These are phyloP conservation scores for Pseudanteris insignis DNA, from an alignment of 2,888 invertebrate species.

Conservation along the genomic window DNA sequence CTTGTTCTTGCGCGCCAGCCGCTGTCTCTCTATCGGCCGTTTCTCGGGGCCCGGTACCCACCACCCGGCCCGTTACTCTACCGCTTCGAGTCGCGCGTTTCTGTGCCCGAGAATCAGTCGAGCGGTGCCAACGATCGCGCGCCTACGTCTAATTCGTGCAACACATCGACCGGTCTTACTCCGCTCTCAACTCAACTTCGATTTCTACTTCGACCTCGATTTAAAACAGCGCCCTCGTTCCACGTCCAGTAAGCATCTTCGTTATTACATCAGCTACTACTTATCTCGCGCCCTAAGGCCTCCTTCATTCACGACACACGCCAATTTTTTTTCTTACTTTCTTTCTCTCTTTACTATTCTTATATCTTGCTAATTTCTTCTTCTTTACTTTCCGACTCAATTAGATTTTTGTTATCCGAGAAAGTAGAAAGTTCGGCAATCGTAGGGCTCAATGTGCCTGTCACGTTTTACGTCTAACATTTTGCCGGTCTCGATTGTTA, in stretches of 20 bases:
- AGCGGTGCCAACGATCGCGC: conserved; percentile 47
- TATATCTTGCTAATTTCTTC: no score
- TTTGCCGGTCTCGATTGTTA: no score
- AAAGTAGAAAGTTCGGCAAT: no score
- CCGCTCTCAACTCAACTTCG: conserved; percentile 41
- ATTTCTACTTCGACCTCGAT: conserved; percentile 51
- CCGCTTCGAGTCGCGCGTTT: conserved; percentile 48
- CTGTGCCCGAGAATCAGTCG: conserved; percentile 60
- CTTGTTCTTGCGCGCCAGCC: not conserved
- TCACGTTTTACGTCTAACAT: no score
- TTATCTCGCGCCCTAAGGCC: not conserved
- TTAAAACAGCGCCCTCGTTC: conserved; percentile 33
- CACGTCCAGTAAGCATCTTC: conserved; percentile 27
- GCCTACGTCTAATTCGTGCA: conserved; percentile 16
- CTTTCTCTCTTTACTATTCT: not conserved
- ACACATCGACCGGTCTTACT: conserved; percentile 20
- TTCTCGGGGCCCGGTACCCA: conserved; percentile 29
- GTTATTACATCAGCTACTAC: conserved; percentile 2
- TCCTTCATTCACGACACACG: no score
- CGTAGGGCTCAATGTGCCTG: no score
- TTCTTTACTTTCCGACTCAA: not conserved
- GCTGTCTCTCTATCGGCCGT: conserved; percentile 36
- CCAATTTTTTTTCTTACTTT: not conserved
- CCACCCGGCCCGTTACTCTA: conserved; percentile 45
- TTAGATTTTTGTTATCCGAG: not conserved